A percentile compares a stretch with the other conserved stretches of the same genome.
Conservation (phyloP, 2,888 invertebrate species). For the Tenodera sinensis region DNA sequence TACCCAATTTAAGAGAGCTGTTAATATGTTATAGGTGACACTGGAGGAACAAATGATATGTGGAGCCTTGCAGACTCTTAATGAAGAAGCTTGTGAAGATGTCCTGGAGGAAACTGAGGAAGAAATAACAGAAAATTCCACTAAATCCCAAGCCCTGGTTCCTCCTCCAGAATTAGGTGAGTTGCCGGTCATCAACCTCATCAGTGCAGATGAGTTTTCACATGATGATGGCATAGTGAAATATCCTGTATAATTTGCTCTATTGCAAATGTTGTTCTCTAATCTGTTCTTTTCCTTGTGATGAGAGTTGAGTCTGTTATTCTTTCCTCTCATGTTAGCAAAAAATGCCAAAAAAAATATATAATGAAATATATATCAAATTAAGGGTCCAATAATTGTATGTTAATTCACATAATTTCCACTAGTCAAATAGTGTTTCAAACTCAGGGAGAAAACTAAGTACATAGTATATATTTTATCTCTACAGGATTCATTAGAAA, state of each 20-base stretch:
- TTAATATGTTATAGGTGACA: slow-evolving; percentile 64
- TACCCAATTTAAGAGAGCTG: neutral
- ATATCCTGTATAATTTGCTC: neutral
- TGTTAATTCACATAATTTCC: neutral
- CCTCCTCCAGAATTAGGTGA: slow-evolving; percentile 28
- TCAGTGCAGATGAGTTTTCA: neutral
- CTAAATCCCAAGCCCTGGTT: neutral
- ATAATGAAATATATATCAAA: neutral
- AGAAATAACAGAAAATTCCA: slow-evolving; percentile 35
- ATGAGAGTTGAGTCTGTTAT: neutral
- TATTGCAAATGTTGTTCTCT: neutral
- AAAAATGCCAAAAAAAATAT: neutral
- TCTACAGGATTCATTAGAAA: neutral
- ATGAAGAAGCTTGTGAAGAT: slow-evolving; percentile 91
- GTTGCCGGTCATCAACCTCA: slow-evolving; percentile 21
- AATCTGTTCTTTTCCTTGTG: neutral
- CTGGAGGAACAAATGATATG: slow-evolving; percentile 94
- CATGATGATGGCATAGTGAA: neutral
- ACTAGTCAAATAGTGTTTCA: neutral
- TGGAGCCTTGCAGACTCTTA: slow-evolving; percentile 85
- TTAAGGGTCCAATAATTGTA: neutral
- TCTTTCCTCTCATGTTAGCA: neutral
- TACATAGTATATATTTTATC: neutral
- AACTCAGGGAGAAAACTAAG: neutral
- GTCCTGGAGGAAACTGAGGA: slow-evolving; percentile 64